Conservation (phyloP, 2,797 vertebrate species). For the Megaceryle alcyon region DNA sequence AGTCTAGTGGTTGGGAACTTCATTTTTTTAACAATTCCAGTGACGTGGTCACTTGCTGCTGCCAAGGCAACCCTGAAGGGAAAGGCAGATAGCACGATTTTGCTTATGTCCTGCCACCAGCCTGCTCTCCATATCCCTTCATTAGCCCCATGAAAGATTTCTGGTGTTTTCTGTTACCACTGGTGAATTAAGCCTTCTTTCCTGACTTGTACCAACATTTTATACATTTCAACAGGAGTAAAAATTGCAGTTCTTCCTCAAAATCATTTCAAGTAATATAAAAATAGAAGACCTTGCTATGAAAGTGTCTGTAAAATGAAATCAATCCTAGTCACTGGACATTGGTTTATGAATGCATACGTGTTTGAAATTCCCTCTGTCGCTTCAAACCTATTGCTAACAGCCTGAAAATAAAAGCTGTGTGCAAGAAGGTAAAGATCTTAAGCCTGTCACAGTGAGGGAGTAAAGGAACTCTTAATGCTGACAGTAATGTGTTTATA, state of each 20-base stretch:
- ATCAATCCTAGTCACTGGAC: not conserved
- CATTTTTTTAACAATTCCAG: not conserved
- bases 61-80: not conserved
- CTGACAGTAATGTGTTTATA: not conserved
- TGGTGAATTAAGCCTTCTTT: not conserved
- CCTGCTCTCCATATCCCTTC: not conserved
- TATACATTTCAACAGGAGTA: not conserved
- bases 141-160: not conserved
- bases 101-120: not conserved
- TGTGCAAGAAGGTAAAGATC: not conserved
- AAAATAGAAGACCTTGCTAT: not conserved
- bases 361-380: not conserved
- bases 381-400: not conserved
- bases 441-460: not conserved
- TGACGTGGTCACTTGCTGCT: not conserved
- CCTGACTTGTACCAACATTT: not conserved
- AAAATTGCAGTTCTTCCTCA: not conserved
- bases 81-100: not conserved
- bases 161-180: not conserved
- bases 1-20: not conserved
- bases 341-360: not conserved
- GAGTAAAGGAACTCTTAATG: not conserved
- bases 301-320: not conserved
- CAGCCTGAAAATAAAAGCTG: not conserved
- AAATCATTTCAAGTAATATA: not conserved